Percentiles rank a stretch among this genome's conserved stretches.
phyloP scores from a whole-genome alignment of 2,113 vertebrate species.

The Castor canadensis region DNA sequence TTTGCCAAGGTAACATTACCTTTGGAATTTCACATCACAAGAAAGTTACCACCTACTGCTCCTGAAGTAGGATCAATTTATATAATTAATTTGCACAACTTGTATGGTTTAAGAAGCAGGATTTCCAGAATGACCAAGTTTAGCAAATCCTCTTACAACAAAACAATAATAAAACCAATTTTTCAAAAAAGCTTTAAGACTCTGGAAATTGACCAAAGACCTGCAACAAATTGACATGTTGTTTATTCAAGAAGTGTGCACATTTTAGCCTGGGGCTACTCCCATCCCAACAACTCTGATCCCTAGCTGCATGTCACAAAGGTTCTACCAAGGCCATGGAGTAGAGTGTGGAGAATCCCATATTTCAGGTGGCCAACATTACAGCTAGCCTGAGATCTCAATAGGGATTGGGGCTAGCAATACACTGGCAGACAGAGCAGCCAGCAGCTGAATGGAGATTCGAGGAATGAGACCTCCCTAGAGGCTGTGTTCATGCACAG shows the following conservation, averaged over 20 bases:
- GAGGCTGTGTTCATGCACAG: background rate
- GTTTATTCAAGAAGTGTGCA: background rate
- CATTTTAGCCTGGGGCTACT: background rate
- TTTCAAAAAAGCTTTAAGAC: background rate
- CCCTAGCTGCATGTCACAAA: background rate
- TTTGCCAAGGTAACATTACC: background rate
- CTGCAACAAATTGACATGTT: background rate
- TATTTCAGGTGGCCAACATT: background rate
- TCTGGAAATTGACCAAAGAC: background rate
- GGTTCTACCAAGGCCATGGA: background rate
- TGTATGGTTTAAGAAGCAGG: background rate
- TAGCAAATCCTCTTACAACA: background rate
- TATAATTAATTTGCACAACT: conserved; percentile 37
- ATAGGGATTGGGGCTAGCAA: background rate
- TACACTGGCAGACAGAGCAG: background rate
- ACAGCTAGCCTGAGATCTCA: background rate
- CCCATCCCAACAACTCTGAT: background rate
- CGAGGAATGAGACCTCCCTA: background rate
- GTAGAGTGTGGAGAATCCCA: background rate
- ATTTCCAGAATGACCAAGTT: conserved; percentile 34
- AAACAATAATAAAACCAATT: background rate
- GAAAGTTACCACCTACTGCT: background rate
- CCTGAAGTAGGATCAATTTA: background rate
- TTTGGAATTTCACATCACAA: background rate
- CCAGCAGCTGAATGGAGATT: background rate